A percentile compares a stretch with the other conserved stretches of the same genome.
Conservation (phyloP, 2,797 vertebrate species). For the Champsocephalus gunnari region DNA sequence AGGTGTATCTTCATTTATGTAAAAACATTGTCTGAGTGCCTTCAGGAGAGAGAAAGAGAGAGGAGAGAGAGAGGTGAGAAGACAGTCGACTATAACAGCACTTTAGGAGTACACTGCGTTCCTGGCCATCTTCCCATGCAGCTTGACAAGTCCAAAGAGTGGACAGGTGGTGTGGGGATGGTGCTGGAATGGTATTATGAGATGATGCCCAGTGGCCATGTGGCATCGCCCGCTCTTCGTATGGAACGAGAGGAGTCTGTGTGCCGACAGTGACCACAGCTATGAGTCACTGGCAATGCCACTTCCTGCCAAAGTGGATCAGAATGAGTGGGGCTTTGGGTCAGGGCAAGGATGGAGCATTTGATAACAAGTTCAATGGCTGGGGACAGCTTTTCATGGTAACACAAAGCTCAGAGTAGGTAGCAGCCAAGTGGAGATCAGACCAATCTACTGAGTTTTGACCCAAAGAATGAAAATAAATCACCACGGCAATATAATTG, state of each 20-base stretch:
- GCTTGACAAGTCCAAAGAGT: slow-evolving; percentile 78
- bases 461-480: slow-evolving; percentile 29
- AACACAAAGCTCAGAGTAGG: slow-evolving; percentile 30
- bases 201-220: slow-evolving; percentile 80
- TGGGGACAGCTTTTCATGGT: slow-evolving; percentile 49
- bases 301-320: slow-evolving; percentile 78
- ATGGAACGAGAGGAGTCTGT: slow-evolving; percentile 69
- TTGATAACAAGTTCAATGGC: slow-evolving; percentile 51
- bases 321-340: slow-evolving; percentile 67
- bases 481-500: slow-evolving; percentile 35
- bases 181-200: slow-evolving; percentile 76
- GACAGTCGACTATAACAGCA: slow-evolving; percentile 53
- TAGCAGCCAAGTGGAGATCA: slow-evolving; percentile 35
- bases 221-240: slow-evolving; percentile 76
- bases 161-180: slow-evolving; percentile 84
- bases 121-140: slow-evolving; percentile 76
- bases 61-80: slow-evolving; percentile 39
- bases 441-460: slow-evolving; percentile 25
- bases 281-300: slow-evolving; percentile 74
- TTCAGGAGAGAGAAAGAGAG: slow-evolving; percentile 8
- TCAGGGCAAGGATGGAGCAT: slow-evolving; percentile 62
- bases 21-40: slow-evolving; percentile 4
- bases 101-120: slow-evolving; percentile 78
- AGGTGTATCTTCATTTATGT: slow-evolving; percentile 19
- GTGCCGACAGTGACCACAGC: slow-evolving; percentile 68